Conservation (phyloP, 2,888 invertebrate species). For the Drosophila bunnanda region DNA sequence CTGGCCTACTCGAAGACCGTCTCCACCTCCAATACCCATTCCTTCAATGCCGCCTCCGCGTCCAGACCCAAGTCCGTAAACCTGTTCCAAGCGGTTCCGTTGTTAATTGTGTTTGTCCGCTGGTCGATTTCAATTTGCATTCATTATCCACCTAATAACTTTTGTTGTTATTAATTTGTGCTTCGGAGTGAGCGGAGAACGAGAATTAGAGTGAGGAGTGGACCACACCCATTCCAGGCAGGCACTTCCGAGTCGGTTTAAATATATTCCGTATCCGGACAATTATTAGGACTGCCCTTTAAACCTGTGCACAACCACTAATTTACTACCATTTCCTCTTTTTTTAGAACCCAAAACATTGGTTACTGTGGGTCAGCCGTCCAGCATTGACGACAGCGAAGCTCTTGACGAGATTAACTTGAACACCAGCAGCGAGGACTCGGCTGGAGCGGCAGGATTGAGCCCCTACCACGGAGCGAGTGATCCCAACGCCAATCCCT, state of each 20-base stretch:
- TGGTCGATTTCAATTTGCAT: constrained; percentile 53
- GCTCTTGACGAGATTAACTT: constrained; percentile 86
- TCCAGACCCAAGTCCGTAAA: constrained; percentile 22
- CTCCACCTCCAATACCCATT: constrained; percentile 6
- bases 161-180: constrained; percentile 29
- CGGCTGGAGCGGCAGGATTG: constrained; percentile 30
- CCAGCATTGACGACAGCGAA: constrained; percentile 85
- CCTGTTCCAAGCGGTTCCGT: constrained; percentile 47
- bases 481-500: constrained; percentile 77
- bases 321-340: neutral
- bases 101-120: constrained; percentile 45
- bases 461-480: constrained; percentile 37
- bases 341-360: constrained; percentile 81
- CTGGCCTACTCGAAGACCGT: constrained; percentile 19
- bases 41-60: constrained; percentile 18
- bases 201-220: constrained; percentile 5
- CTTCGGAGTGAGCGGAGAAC: constrained; percentile 1
- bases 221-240: neutral
- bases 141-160: constrained; percentile 30
- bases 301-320: neutral
- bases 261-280: neutral
- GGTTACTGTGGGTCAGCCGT: constrained; percentile 82
- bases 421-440: constrained; percentile 80
- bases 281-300: neutral
- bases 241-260: constrained; percentile 24